A percentile compares a stretch with the other conserved stretches of the same genome.
Conservation (phyloP, 2,888 invertebrate species). For the Agonopterix subpropinquella region DNA sequence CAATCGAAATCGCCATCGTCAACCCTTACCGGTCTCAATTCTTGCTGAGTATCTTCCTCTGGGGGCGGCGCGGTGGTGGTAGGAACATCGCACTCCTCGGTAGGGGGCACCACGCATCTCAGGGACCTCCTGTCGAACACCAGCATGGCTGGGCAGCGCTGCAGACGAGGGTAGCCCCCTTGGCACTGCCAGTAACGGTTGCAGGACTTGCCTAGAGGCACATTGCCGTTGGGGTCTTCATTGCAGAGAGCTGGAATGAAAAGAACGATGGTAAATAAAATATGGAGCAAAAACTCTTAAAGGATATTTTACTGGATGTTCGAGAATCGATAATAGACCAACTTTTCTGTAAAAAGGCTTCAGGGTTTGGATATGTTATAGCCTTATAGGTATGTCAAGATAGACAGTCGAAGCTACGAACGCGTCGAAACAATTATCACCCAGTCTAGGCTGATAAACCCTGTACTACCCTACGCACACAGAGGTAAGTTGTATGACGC, state of each 20-base stretch:
- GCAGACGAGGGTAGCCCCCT: constrained; percentile 93
- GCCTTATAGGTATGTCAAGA: no score
- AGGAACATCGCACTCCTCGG: constrained; percentile 91
- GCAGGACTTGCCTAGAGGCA: constrained; percentile 93
- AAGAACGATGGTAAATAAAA: not conserved
- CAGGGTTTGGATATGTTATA: no score
- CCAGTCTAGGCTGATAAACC: no score
- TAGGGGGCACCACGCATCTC: constrained; percentile 91
- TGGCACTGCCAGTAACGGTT: constrained; percentile 97
- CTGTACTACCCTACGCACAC: no score
- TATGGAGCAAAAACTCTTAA: no score
- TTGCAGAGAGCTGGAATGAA: constrained; percentile 89
- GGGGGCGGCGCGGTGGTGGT: constrained; percentile 82
- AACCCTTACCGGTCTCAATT: constrained; percentile 43
- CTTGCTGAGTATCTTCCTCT: constrained; percentile 69
- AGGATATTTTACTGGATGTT: no score
- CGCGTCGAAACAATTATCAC: no score
- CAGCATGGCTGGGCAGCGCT: constrained; percentile 92
- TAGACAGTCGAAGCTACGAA: no score
- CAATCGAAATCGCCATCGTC: no score
- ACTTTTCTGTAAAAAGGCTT: no score
- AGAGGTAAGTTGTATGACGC: no score
- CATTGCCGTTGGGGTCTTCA: constrained; percentile 93
- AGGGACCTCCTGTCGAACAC: constrained; percentile 90
- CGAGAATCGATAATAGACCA: no score